Evolutionary conservation across 2,113 vertebrate genomes (phyloP), one percentile per base, ranked within the genome.

Genomic region (Phasianus colchicus): DNA sequence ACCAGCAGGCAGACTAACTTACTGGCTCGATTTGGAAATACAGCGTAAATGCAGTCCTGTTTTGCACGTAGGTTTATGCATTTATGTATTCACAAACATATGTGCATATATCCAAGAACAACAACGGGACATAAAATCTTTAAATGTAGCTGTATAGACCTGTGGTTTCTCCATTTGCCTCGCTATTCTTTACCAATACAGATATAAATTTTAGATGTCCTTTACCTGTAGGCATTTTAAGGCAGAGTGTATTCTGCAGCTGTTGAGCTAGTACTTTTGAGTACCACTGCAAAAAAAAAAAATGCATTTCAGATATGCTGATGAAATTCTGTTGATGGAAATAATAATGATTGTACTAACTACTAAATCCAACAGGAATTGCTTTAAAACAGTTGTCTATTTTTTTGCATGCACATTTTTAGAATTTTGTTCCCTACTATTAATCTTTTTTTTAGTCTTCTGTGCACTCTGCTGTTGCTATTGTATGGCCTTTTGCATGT

Each of bases 201-300:
- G 36, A 61, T 24, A 34, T 40, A 63, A 45, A 67, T 86, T 88
- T 57, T 38, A 60, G 34, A 63, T 20, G 20, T 55, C 50, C 42
- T 79, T 87, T 66, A 30, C 61, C 6, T 2, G 21, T 30, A 85
- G 61, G 43, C n/a, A 13, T 72, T 90, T 89, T 86, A 76, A 73
- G 83, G 36, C 57, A 64, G 71, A 89, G 57, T 16, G 4, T 65
- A 19, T 63, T 24, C 9, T 48, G 32, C 32, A 1, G 43, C 75
- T 92, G 89, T 92, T 75, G 61, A 93, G 76, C 84, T 83, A 83
- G 58, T 91, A 48, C 83, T 88, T 90, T 70, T 71, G 91, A 90
- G 83, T 94, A 88, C 83, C 80, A 87, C 92, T 95, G 69, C 81
- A 55, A 50, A 86, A 73, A 55, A 50, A 84, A 50, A 84, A 69